Base-by-base conservation (phyloP, 2,797 vertebrate species). In the Natrix natrix region DNA sequence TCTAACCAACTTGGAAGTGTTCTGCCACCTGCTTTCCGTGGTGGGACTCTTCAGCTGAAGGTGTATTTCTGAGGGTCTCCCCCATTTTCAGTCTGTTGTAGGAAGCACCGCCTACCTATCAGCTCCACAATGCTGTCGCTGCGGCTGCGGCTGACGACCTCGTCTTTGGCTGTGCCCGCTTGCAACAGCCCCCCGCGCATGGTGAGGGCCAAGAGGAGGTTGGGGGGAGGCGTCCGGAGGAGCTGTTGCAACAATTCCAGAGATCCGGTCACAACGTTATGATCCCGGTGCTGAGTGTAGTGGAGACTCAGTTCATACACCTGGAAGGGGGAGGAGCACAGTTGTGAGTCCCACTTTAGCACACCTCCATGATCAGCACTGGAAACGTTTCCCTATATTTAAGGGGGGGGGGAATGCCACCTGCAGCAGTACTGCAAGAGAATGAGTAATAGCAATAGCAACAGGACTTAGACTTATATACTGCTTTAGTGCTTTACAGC, bases 231-330 rank as follows among this genome's bases (percentile, higher is more conserved):
- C 0, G 99, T 99, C 93, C 98, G 97, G 87, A 99, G 98, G 48
- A 98, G 97, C 97, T 99, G 99, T 94, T 99, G 99, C 88, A 99
- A 96, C 92, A 99, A 97, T 94, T 99, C 99, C 96, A 99, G 96
- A 11, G 99, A 98, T 0, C 99, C 98, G 0, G 99, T 99, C 94
- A 99, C 99, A 92, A 99, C 99, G 0, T 99, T 99, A 95, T 99
- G 99, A 97, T 99, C 99, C 94, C 98, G 98, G 97, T 99, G 99
- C 94, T 99, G 99, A 0, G 99, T 99, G 96, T 99, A 99, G 97
- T 98, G 98, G 91, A 99, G 96, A 32, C 99, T 99, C 97, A 99
- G 95, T 90, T 99, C 99, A 28, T 99, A 99, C 92, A 99, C 98
- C 99, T 99, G 94, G 61, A 92, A 90, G 11, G 0, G 90, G 92